Evolutionary conservation across 2,113 vertebrate genomes (phyloP), one percentile per base, ranked within the genome.

Genomic region (Anoura caudifer): DNA sequence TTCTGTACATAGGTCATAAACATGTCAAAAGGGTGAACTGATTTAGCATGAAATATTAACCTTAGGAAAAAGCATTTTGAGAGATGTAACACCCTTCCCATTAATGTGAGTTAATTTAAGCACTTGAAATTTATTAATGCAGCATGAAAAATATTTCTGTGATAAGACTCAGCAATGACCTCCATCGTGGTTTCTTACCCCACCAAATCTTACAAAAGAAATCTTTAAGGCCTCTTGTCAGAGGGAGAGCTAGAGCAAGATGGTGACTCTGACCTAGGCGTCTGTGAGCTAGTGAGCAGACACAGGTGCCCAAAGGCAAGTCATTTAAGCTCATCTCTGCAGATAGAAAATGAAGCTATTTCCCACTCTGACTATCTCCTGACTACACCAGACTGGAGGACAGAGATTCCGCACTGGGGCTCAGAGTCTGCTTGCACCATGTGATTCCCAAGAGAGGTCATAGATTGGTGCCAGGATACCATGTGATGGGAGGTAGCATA

Each of bases 41-140:
- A 95, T 96, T 97, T 93, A 95, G 96, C 92, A 97, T 81, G 92
- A 98, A 97, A 97, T 95, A 63, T 80, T 94, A 82, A 45, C 63
- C 95, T 96, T 75, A 12, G 83, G 87, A 69, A 97, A 97, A 67
- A 94, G 17, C 95, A 84, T 97, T 97, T 97, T 91, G 91, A 54
- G 97, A 97, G 50, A 95, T 94, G 87, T 95, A 91, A 77, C 54
- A 47, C 94, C 56, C 87, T 96, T 94, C 19, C n/a, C 83, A 69
- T 88, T 86, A 63, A 89, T 92, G 90, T 96, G 76, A 96, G 38
- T 41, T 90, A 69, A 59, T 59, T 73, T 67, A 96, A 93, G 43
- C 76, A 50, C 4, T 72, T 61, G 36, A 79, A 56, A 8, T 80
- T 9, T 85, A 90, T 93, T 95, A 82, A 22, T 33, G 16, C 15